Evolutionary conservation across 1,140 invertebrate genomes (phyloP), one percentile per base, ranked within the genome.

Genomic region (Drosophila tropicalis): DNA sequence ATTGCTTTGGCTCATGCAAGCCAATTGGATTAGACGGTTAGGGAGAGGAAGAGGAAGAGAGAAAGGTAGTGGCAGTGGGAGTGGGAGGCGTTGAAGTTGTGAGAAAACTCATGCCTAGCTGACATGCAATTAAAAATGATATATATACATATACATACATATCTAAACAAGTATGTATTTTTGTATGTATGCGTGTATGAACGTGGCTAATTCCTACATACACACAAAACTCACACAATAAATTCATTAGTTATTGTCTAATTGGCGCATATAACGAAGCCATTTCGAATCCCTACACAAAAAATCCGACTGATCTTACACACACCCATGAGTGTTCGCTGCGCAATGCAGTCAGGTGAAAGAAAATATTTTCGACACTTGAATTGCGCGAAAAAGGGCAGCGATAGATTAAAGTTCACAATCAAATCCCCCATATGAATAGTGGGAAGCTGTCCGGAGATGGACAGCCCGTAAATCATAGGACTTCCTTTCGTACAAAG

Each of bases 241-340:
- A 82, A 83, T 86, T 82, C 83, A 86, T 86, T 87, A 86, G 76
- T 79, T 89, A 82, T 89, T 87, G 83, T 86, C 70, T 86, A 86
- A 86, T 86, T 87, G 84, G 76, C 67, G 83, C 82, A 86, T 86
- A 86, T 87, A 86, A 86, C 83, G 83, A 86, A 79, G 67, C 67
- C 84, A 87, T 83, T 83, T 79, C 57, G 41, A 74, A 56, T 64
- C 51, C 40, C 39, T 36, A 58, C 32, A 36, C 51, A 3, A 36
- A 36, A 36, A 17, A 17, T n/a, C 34, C 36, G 12, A 39, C 36
- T 13, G 12, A 39, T 39, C 3, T 39, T 5, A 39, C 12, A 39
- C 36, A 13, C 12, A 39, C 36, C 4, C 36, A 39, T 12, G 36
- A 13, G 12, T 36, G 34, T 12, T 36, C 7, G 34, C 29, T 12